These are phyloP conservation scores for Platanista minor DNA, from an alignment of 2,113 vertebrate species.

Conservation along the genomic window DNA sequence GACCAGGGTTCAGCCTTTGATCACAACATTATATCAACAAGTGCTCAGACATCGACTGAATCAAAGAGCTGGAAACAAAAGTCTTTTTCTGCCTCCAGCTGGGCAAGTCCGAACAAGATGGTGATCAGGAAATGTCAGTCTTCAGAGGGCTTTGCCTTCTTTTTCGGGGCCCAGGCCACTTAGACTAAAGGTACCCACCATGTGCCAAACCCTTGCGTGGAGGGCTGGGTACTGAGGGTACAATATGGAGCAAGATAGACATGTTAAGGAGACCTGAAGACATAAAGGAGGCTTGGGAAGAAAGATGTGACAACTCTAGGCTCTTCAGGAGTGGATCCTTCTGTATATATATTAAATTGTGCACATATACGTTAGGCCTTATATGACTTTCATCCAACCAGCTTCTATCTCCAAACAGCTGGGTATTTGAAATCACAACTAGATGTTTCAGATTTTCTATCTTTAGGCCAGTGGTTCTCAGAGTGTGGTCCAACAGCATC, in stretches of 20 bases:
- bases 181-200: neutral
- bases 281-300: neutral
- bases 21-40: constrained; percentile 41
- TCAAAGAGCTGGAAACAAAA: constrained; percentile 50
- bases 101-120: constrained; percentile 30
- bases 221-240: neutral
- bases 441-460: neutral
- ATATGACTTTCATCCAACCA: neutral
- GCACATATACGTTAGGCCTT: neutral
- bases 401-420: neutral
- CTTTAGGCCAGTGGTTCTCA: neutral
- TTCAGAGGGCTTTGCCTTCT: neutral
- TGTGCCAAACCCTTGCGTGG: neutral
- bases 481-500: neutral
- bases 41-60: constrained; percentile 4
- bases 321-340: neutral
- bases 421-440: neutral
- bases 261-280: constrained; percentile 4
- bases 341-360: neutral
- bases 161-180: neutral
- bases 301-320: neutral
- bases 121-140: neutral
- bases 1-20: constrained; percentile 30
- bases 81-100: neutral
- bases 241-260: neutral